These are phyloP conservation scores for Pheucticus melanocephalus DNA, from an alignment of 2,113 vertebrate species.

Conservation along the genomic window DNA sequence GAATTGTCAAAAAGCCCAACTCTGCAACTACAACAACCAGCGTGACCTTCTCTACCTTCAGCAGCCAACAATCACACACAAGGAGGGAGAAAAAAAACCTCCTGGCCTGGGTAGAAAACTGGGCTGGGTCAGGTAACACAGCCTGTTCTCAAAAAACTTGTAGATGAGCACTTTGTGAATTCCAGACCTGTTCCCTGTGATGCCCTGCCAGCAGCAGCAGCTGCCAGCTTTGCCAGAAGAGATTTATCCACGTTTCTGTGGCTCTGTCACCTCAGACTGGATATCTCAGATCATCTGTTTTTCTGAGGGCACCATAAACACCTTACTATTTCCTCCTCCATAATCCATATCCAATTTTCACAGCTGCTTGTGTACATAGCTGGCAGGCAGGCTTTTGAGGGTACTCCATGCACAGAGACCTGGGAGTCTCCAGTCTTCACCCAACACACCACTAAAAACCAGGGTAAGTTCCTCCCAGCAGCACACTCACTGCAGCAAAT, in stretches of 20 bases:
- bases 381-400: neutral
- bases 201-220: neutral
- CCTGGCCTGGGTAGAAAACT: neutral
- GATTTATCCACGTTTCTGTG: neutral
- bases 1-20: neutral
- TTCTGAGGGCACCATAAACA: neutral
- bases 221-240: neutral
- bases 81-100: neutral
- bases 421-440: neutral
- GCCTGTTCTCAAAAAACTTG: neutral
- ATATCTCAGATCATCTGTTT: fast-evolving
- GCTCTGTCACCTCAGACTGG: neutral
- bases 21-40: neutral
- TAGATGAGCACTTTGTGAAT: neutral
- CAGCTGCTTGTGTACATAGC: neutral
- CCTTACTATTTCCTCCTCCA: neutral
- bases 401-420: neutral
- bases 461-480: neutral
- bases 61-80: neutral
- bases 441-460: neutral
- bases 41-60: neutral
- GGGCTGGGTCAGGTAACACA: neutral
- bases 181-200: neutral
- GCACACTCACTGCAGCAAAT: neutral
- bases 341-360: neutral